Evolutionary conservation across 1,140 invertebrate species (phyloP), one percentile per base, ranked within the genome.

Genomic region (Drosophila burlai): DNA sequence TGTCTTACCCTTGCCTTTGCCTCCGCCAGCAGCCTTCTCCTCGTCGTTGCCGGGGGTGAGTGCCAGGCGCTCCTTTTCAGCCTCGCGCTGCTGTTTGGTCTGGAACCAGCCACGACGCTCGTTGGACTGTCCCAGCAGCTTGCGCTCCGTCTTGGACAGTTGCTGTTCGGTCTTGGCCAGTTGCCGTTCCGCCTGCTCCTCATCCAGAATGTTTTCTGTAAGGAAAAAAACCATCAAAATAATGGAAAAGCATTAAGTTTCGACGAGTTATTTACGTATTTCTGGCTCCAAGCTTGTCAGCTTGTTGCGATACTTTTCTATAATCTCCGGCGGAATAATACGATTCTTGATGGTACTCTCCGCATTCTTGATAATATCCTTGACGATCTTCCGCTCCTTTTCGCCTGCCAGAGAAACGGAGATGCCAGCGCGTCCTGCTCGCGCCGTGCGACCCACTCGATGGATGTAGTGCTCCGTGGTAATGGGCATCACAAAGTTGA

Each of bases 391-490:
- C 15, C 98, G 94, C 93, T 99, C 99, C 61, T 95, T 95, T 93
- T 99, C 99, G 11, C 98, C 98, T 55, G 98, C 97, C 46, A 99
- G 94, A 1, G 98, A 99, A 13, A 99, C 97, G 0, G 98, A 98
- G 46, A 98, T 97, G 60, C 97, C 97, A 21, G 95, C 96, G 16
- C 96, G 94, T 5, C 98, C 98, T 26, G 99, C 99, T 93, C 99
- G 95, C 8, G 99, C 98, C 13, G 99, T 99, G 84, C 99, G 93
- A 42, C 98, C 98, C 21, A 99, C 96, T 92, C 96, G 94, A 89
- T 99, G 99, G 92, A 99, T 98, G 87, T 99, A 99, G 93, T 99
- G 98, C 91, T 99, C 97, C 11, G 99, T 93, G 0, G 97, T 98
- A 21, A 96, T 96, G 4, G 99, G 99, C 96, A 99, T 96, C 0